Evolutionary conservation across 1,140 invertebrate species (phyloP), one percentile per base, ranked within the genome.

Genomic region (Leucophenga varia): DNA sequence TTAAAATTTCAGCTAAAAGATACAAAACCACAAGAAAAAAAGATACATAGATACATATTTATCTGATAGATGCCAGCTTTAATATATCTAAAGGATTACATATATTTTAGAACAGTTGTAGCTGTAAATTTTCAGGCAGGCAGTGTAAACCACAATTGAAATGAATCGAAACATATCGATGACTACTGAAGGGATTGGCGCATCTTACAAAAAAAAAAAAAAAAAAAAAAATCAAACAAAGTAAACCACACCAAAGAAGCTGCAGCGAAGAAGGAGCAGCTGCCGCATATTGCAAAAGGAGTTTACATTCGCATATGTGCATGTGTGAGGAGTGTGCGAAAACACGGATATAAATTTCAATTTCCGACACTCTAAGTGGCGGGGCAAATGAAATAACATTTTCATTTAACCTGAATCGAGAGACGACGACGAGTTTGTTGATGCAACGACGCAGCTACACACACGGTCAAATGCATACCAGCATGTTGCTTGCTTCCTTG

Each of bases 311-410:
- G 12, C 6, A 28, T 28, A 12, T 28, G 25, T 28, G 25, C 12
- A 6, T 6, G 12, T 12, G 6, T 6, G 25, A 6, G 6, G 12
- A 28, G 12, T 60, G 50, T 47, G 52, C 58, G 63, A 63, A 68
- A 67, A 67, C 67, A 71, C 60, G 67, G 59, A 71, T 71, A 71
- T 71, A 71, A 71, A 71, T 71, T 69, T 71, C 67, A 71, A 71
- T 71, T 71, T 71, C 67, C 67, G 67, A 71, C 67, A 71, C 67
- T 64, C 67, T 64, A 71, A 71, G 67, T 71, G 67, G 67, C 63
- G 67, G 67, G 40, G 55, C 67, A 71, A 71, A 71, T 71, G 67
- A 71, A 71, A 71, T 71, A 71, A 71, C 67, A 71, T 71, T 71
- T 71, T 71, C 67, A 71, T 71, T 71, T 71, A 71, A 71, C 67